A percentile compares a stretch with the other conserved stretches of the same genome.
Evolutionary conservation across 1,140 invertebrate species (phyloP).

Genomic region (Maconellicoccus hirsutus): DNA sequence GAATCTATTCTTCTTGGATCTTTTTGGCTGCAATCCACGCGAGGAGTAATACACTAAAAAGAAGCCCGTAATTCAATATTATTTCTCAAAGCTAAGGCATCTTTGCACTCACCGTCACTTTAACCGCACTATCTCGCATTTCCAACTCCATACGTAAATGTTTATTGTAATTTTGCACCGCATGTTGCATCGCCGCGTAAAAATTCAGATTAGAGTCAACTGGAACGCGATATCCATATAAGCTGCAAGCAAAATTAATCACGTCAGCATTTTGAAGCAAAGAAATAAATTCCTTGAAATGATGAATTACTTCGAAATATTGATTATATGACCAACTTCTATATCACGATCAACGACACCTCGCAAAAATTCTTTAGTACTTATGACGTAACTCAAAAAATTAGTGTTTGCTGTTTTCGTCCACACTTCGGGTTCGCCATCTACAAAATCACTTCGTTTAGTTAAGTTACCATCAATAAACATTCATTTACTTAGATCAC

Average conservation of each 20-base stretch:
- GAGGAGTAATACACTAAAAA: not conserved
- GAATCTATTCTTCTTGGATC: not conserved
- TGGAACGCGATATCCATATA: not conserved
- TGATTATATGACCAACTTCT: not conserved
- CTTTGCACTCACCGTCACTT: conserved; percentile 12
- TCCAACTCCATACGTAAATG: not conserved
- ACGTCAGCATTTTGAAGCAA: too few species aligned
- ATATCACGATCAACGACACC: not conserved
- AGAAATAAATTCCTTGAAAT: not conserved
- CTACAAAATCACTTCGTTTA: not conserved
- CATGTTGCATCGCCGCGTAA: not conserved
- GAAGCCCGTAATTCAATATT: too few species aligned
- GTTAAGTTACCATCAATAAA: too few species aligned
- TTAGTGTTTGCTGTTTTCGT: not conserved
- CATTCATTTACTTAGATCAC: too few species aligned
- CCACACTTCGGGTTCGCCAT: not conserved
- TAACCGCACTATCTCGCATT: not conserved
- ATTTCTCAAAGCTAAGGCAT: too few species aligned
- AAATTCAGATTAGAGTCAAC: not conserved
- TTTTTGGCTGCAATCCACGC: not conserved
- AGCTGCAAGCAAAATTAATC: not conserved
- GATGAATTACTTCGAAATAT: not conserved
- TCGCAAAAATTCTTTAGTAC: not conserved
- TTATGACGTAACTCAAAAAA: not conserved
- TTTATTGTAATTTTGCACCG: not conserved